These are phyloP conservation scores for Napeogenes sylphis DNA, from an alignment of 2,888 invertebrate species.

Conservation along the genomic window DNA sequence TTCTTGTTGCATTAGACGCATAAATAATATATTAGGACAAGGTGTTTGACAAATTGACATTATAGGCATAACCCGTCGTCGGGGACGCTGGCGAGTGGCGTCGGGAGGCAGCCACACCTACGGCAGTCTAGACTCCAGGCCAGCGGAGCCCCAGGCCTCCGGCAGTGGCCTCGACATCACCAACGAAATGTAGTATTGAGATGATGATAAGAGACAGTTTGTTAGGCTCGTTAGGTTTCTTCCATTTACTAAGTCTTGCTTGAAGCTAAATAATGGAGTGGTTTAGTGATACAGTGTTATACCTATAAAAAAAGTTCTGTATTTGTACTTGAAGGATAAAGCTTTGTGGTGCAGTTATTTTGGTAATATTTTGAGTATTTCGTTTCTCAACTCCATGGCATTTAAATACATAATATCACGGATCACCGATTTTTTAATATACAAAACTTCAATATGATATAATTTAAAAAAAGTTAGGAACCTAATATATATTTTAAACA, in stretches of 20 bases:
- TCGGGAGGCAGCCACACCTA: conserved; percentile 76
- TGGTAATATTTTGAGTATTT: too few relatives aligned
- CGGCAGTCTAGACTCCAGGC: conserved; percentile 78
- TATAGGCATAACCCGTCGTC: conserved; percentile 73
- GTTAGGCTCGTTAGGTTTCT: conserved; percentile 1
- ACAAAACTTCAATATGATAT: too few relatives aligned
- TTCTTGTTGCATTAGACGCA: not conserved
- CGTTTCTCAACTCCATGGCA: too few relatives aligned
- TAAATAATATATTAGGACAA: not conserved
- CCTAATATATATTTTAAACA: too few relatives aligned
- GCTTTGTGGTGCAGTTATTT: conserved; percentile 7
- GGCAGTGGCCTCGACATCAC: conserved; percentile 63
- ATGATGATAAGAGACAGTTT: conserved; percentile 12
- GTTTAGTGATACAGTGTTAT: conserved; percentile 1
- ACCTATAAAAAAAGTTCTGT: not conserved
- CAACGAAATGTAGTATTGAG: conserved; percentile 54
- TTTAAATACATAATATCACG: too few relatives aligned
- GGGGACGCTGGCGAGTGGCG: conserved; percentile 67
- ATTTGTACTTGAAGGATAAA: conserved; percentile 7
- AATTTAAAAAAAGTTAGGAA: too few relatives aligned
- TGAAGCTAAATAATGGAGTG: not conserved
- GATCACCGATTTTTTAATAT: too few relatives aligned
- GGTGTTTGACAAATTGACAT: conserved; percentile 18
- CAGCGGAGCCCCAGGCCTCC: conserved; percentile 52
- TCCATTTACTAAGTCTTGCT: conserved; percentile 11